Conservation (phyloP, 2,888 invertebrate species). For the Hoplodrina blanda region DNA sequence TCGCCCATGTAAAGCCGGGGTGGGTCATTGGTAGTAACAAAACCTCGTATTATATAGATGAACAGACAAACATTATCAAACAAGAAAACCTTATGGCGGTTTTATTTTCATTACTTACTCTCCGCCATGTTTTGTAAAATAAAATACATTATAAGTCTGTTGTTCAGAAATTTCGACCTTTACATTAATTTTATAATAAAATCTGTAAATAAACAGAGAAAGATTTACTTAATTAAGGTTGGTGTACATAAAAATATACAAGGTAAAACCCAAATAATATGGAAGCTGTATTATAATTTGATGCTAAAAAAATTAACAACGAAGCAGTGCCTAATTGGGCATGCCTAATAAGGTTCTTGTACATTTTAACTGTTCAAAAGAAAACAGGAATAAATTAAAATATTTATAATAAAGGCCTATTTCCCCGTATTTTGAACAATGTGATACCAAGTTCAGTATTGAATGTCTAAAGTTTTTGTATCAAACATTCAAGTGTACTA, state of each 20-base stretch:
- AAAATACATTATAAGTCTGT: neutral
- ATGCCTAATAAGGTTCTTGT: slow-evolving; percentile 19
- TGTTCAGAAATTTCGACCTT: neutral
- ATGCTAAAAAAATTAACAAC: slow-evolving; percentile 23
- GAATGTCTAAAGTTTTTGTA: slow-evolving; percentile 46
- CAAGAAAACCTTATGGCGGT: neutral
- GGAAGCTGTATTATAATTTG: neutral
- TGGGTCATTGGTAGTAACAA: too few relatives aligned
- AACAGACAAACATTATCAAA: neutral
- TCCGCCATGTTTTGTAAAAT: neutral
- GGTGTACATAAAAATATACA: neutral
- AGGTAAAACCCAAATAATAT: slow-evolving; percentile 2
- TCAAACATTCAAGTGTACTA: slow-evolving; percentile 23
- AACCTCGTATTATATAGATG: neutral
- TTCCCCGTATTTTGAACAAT: slow-evolving; percentile 34
- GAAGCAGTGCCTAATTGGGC: slow-evolving; percentile 20
- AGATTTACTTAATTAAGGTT: neutral
- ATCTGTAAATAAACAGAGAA: slow-evolving; percentile 5
- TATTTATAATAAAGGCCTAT: slow-evolving; percentile 20
- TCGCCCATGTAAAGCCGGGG: too few relatives aligned
- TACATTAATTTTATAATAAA: neutral
- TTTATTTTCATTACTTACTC: neutral
- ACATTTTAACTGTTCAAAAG: slow-evolving; percentile 27
- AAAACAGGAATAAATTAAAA: slow-evolving; percentile 34
- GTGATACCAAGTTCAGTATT: slow-evolving; percentile 42